Evolutionary conservation across 2,888 invertebrate species (phyloP).

Genomic region (Trimorus sp.): DNA sequence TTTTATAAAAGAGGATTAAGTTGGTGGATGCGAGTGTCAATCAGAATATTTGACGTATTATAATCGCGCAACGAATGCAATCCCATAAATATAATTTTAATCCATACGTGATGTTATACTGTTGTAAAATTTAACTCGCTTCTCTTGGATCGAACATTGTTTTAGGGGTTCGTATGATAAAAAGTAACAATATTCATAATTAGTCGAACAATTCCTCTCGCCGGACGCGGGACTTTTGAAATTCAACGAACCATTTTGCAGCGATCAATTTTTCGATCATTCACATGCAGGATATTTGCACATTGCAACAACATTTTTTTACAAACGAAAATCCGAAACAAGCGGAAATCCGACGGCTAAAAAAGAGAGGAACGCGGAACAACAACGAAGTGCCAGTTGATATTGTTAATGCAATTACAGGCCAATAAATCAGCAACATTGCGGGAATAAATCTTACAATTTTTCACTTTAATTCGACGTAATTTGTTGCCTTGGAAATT

Average conservation of each 20-base stretch:
- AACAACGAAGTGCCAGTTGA: too few species aligned
- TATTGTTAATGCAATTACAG: too few species aligned
- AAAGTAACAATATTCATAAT: constrained; percentile 28
- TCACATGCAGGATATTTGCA: constrained; percentile 15
- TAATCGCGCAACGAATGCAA: constrained; percentile 17
- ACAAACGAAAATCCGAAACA: too few species aligned
- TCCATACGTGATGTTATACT: constrained; percentile 28
- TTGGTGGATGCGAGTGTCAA: too few species aligned
- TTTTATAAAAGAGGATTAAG: too few species aligned
- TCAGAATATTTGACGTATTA: background rate
- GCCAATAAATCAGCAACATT: too few species aligned
- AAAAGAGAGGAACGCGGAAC: too few species aligned
- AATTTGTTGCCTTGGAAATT: too few species aligned
- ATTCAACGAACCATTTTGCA: constrained; percentile 45
- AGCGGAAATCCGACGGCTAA: too few species aligned
- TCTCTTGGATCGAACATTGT: constrained; percentile 23
- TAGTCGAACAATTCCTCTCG: constrained; percentile 19
- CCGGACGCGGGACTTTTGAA: background rate
- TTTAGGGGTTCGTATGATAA: constrained; percentile 26
- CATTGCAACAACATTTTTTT: background rate
- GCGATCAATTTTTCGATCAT: constrained; percentile 34
- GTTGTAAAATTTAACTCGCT: constrained; percentile 20
- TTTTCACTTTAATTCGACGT: too few species aligned
- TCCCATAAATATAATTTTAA: constrained; percentile 37
- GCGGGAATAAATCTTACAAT: too few species aligned